Base-by-base conservation (phyloP, 2,797 vertebrate species). In the Apogon talboti region DNA sequence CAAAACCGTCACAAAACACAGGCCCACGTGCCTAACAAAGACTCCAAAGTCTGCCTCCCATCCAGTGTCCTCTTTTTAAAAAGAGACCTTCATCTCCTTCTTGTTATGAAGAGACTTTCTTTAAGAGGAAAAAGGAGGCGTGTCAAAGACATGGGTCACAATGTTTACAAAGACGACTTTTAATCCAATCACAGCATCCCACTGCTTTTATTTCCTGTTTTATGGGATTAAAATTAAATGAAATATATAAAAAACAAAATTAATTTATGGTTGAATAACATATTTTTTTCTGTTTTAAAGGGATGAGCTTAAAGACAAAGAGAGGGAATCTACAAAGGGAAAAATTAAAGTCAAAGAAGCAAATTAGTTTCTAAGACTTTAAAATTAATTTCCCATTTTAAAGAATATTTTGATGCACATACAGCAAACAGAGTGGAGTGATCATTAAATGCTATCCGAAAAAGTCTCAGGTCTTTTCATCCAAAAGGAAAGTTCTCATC, bases 61-160 rank as follows among this genome's bases (percentile, higher is more conserved):
- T 91, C 81, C 87, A 69, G 49, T 87, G 88, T 88, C 82, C 71
- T 74, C 71, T 77, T 81, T 83, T 89, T 76, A 81, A 89, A 91
- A 83, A 72, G 81, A 84, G 71, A 77, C 92, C 93, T 94, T 94
- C 92, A 93, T 93, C 91, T 93, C 84, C 65, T 54, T 85, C 77
- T 69, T 76, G 85, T 87, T 88, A 88, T 88, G 89, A 90, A 90
- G 89, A 91, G 79, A 88, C 79, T 87, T 87, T 82, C 85, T 90
- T 89, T 79, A 87, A 90, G 86, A 86, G 73, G 74, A 74, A 78
- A 74, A 86, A 84, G 83, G 87, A 90, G 87, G 83, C 51, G 74
- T 90, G 89, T 93, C 91, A 92, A 90, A 93, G 90, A 91, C 90
- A 87, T 76, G 86, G 92, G 93, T 94, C 92, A 93, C 87, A 90